These are phyloP conservation scores for Danio kyathit DNA, from an alignment of 2,797 vertebrate genomes.

Conservation along the genomic window DNA sequence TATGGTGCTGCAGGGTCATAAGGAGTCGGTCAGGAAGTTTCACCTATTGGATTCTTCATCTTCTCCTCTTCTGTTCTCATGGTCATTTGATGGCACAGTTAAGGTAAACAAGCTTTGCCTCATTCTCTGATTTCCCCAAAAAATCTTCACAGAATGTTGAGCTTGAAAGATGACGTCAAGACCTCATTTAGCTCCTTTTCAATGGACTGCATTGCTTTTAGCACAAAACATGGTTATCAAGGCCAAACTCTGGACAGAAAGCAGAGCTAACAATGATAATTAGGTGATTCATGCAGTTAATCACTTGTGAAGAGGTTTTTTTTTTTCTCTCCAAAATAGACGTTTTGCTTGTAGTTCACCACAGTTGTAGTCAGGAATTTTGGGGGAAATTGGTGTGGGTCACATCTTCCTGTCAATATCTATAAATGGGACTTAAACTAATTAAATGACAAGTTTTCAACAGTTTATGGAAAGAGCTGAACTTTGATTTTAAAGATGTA, in stretches of 20 bases:
- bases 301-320: neutral
- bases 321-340: no score
- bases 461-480: neutral
- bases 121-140: no score
- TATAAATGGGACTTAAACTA: neutral
- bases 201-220: neutral
- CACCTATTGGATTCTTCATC: slow-evolving; percentile 75
- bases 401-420: no score
- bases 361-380: neutral
- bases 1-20: slow-evolving; percentile 85
- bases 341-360: neutral
- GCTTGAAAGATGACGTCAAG: neutral
- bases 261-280: neutral
- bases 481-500: neutral
- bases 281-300: neutral
- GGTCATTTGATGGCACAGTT: slow-evolving; percentile 93
- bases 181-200: neutral
- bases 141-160: neutral
- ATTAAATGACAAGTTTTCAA: neutral
- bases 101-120: slow-evolving; percentile 80
- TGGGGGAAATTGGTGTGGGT: no score
- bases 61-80: slow-evolving; percentile 80
- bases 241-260: neutral
- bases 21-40: slow-evolving; percentile 89
- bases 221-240: neutral